Evolutionary conservation across 92 coral and sea anemone species (phyloP).

Genomic region (Siderastrea radians): DNA sequence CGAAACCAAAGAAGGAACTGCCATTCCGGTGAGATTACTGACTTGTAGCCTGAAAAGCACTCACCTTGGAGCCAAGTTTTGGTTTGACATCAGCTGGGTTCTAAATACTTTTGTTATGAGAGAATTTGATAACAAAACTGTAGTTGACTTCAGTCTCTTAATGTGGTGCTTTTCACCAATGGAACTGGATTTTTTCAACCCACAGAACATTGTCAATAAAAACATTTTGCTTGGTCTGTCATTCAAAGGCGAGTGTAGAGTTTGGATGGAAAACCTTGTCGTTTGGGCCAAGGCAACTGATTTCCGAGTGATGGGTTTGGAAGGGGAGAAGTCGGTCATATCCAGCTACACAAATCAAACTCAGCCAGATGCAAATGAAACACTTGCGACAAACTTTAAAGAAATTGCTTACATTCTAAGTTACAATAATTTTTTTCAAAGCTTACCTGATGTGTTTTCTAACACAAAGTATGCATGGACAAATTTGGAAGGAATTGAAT

Average conservation of each 20-base stretch:
- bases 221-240: conserved; percentile 7
- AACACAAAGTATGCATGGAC: background rate
- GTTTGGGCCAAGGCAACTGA: conserved; percentile 5
- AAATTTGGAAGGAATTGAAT: background rate
- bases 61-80: background rate
- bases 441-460: background rate
- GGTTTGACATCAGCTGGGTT: conserved; percentile 22
- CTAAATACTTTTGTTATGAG: background rate
- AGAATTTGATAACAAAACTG: background rate
- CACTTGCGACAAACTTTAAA: background rate
- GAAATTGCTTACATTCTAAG: background rate
- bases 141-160: background rate
- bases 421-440: background rate
- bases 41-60: background rate
- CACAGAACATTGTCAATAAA: background rate
- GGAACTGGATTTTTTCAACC: conserved; percentile 17
- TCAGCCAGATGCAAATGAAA: background rate
- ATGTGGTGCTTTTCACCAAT: background rate
- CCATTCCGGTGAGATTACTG: background rate
- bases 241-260: background rate
- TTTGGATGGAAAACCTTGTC: background rate
- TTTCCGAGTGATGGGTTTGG: background rate
- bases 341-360: background rate
- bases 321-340: background rate
- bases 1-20: conserved; percentile 6